Evolutionary conservation across 2,113 vertebrate species (phyloP), one percentile per base, ranked within the genome.

Genomic region (Piaya cayana): DNA sequence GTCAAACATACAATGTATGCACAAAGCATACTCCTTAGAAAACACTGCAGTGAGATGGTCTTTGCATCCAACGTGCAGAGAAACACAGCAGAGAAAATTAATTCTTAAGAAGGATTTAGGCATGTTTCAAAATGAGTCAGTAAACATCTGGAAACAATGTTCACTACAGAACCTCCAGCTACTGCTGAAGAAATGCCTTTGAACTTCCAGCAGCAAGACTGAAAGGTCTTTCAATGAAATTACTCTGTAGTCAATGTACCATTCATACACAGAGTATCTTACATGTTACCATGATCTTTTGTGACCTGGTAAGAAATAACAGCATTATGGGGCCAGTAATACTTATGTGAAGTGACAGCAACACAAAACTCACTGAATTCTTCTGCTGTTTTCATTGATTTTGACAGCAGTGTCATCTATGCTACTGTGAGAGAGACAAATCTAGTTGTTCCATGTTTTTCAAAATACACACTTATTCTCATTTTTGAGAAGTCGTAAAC

Each of bases 331-430:
- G 67, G 39, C 45, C 70, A 95, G 34, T 82, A 88, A 92, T 90
- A 85, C 45, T 92, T 87, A 95, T 30, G 55, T 49, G 82, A 97
- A 95, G 91, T 69, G 95, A 92, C 83, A 94, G 86, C 42, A 87
- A 79, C 78, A 77, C 17, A 79, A 55, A 82, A 62, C 43, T 92
- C 58, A 60, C 65, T 86, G 59, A 85, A 43, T 96, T 92, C 89
- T 90, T 82, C 65, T 81, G 82, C 52, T 52, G 59, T 89, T 93
- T 63, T 90, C 75, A 92, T 37, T 80, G 82, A 86, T 95, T 97
- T 96, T 95, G 90, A 96, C 88, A 96, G 91, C 72, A 86, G 58
- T 63, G 72, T 67, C 91, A 91, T 78, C 65, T 63, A 36, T 68
- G 17, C 67, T 70, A 64, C 69, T 20, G 42, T 25, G n/a, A 64